A percentile compares a stretch with the other conserved stretches of the same genome.
These are phyloP conservation scores for Lordiphosa stackelbergi DNA, from an alignment of 1,140 invertebrate species.

Conservation along the genomic window DNA sequence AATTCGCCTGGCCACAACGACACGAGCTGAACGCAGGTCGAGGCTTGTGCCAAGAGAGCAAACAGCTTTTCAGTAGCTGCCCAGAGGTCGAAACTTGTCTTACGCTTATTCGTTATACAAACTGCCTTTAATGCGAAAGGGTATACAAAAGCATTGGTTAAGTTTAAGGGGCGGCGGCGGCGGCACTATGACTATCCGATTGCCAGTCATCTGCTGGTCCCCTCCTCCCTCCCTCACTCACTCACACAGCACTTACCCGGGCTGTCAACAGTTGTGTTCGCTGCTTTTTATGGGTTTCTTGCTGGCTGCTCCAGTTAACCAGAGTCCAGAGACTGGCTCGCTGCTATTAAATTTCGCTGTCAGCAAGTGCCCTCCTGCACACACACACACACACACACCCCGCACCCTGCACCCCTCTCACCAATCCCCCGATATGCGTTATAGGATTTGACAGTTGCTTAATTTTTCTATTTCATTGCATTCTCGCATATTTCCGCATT, in stretches of 20 bases:
- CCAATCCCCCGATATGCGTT: slow-evolving; percentile 37
- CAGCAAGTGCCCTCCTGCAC: slow-evolving; percentile 21
- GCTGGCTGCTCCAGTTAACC: slow-evolving; percentile 39
- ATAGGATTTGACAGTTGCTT: slow-evolving; percentile 57
- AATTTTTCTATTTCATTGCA: slow-evolving; percentile 56
- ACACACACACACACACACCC: background rate
- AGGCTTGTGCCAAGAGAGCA: too few relatives aligned
- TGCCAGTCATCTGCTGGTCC: slow-evolving; percentile 21
- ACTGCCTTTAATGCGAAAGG: too few relatives aligned
- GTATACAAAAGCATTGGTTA: slow-evolving; percentile 32
- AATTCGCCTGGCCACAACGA: too few relatives aligned
- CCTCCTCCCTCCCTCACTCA: background rate
- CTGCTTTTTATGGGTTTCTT: slow-evolving; percentile 42
- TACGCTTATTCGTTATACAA: too few relatives aligned
- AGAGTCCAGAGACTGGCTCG: slow-evolving; percentile 17
- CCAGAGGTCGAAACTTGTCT: too few relatives aligned
- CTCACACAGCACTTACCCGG: slow-evolving; percentile 1
- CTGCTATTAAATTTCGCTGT: slow-evolving; percentile 51
- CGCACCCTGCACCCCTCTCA: background rate
- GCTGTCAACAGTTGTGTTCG: slow-evolving; percentile 51
- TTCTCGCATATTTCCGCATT: slow-evolving; percentile 53
- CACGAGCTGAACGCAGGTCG: too few relatives aligned
- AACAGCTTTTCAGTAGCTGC: too few relatives aligned
- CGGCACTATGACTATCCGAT: slow-evolving; percentile 47
- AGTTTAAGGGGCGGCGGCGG: background rate